Base-by-base conservation (phyloP, 2,797 vertebrate genomes). In the Xenops minutus region DNA sequence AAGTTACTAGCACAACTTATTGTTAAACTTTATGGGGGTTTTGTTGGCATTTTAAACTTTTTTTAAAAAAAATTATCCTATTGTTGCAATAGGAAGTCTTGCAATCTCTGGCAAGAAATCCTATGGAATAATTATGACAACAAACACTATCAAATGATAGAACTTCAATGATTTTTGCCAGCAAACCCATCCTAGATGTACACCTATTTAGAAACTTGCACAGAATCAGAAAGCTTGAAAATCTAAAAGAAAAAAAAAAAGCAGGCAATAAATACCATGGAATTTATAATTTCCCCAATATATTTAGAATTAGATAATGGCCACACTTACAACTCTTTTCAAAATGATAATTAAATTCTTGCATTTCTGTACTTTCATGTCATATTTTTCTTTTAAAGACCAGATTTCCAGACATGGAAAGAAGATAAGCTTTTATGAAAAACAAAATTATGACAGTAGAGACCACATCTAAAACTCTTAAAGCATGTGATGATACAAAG, bases 301-400 rank as follows among this genome's bases (percentile, higher is more conserved):
- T 36, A 26, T 61, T 79, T 73, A 51, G 16, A 78, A 51, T 34
- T 30, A 51, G 14, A 10, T 20, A 68, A 55, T 1, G 2, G 26
- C 10, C 29, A 72, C 0, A 0, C 6, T 51, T 36, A 44, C 1
- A 9, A 9, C 26, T n/a, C n/a, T 64, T 84, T 74, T 67, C 16
- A 73, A 75, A 69, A 6, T 21, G 21, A 14, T 58, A 61, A 61
- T 7, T 18, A 79, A 44, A 7, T 43, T 66, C 30, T 29, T 39
- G 29, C 8, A 52, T 44, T 85, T 85, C 34, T 55, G 21, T 41
- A 24, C 43, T 71, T 59, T 48, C 5, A 72, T 3, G 15, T 0
- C 6, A 3, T 34, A 16, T 14, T 49, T 54, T 26, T 54, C 15
- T 71, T 52, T 71, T 48, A 18, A 74, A 49, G 52, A 55, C 2